Evolutionary conservation across 1,140 invertebrate genomes (phyloP), one percentile per base, ranked within the genome.

Genomic region (Atopsyche davidsoni): DNA sequence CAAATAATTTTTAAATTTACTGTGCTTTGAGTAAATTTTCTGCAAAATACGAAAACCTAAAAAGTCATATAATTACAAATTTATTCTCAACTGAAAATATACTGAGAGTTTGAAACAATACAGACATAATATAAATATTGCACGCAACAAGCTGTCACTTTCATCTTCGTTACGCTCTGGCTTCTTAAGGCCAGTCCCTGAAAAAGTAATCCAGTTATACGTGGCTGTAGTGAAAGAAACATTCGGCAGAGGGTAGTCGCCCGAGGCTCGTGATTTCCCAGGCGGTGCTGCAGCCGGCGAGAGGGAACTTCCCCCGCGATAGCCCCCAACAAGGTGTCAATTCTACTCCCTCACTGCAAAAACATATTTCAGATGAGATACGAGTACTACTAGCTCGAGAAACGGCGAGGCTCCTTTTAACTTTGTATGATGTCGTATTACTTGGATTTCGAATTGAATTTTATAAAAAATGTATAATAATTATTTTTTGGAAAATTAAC

Each of bases 251-350:
- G 42, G 40, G 40, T 51, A 51, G 44, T 41, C 49, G 41, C 49
- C 49, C 31, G 40, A 21, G 41, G 41, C 38, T 44, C 49, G 49
- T 51, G 49, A 51, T 51, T 51, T 51, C 49, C 49, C 49, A 25
- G 38, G 49, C 31, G 49, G 40, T 49, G 31, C 7, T 46, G 44
- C 6, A 14, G 39, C 14, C 2, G 38, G 4, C 11, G 19, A n/a
- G 13, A 6, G 19, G 23, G 35, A 51, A 35, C 21, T 51, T 38
- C 36, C 17, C 25, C 40, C 23, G 18, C 31, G 11, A 28, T n/a
- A 49, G 6, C 7, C 18, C 10, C 11, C n/a, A 25, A 21, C 11
- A 28, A 49, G 24, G 47, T 49, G 47, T 49, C 47, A 49, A 39
- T 49, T 49, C 32, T 2, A 28, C 17, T 24, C 47, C 16, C 39